These are phyloP conservation scores for Patella vulgata DNA, from an alignment of 1,140 invertebrate genomes.

Conservation along the genomic window DNA sequence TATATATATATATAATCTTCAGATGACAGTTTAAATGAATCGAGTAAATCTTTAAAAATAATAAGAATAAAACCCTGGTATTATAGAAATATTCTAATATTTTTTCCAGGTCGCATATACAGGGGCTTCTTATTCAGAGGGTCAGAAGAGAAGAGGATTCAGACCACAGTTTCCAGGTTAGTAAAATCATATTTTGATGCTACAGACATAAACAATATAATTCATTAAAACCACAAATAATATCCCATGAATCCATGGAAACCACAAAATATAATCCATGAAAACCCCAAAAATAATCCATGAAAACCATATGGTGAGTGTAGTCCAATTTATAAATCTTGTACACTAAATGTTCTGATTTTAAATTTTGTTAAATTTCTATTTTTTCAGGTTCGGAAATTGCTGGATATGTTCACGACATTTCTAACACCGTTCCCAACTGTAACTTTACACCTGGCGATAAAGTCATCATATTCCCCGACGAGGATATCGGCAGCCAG, in stretches of 20 bases:
- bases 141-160: conserved; percentile 42
- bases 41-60: background rate
- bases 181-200: background rate
- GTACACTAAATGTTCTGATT: background rate
- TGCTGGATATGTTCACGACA: conserved; percentile 50
- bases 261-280: background rate
- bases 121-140: conserved; percentile 56
- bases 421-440: conserved; percentile 54
- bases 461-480: conserved; percentile 50
- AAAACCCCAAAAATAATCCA: background rate
- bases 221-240: background rate
- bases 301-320: background rate
- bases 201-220: background rate
- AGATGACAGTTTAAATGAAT: background rate
- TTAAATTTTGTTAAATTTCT: background rate
- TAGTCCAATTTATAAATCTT: background rate
- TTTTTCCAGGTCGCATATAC: conserved; percentile 47
- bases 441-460: conserved; percentile 52
- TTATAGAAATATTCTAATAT: background rate
- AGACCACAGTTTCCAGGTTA: conserved; percentile 50
- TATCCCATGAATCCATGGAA: too few relatives aligned
- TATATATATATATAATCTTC: background rate
- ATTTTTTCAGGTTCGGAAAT: conserved; percentile 46
- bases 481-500: conserved; percentile 37
- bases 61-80: background rate